Percentiles rank a stretch among this genome's conserved stretches.
phyloP scores from a whole-genome alignment of 2,888 invertebrate species.

The Galerucella pusilla region DNA sequence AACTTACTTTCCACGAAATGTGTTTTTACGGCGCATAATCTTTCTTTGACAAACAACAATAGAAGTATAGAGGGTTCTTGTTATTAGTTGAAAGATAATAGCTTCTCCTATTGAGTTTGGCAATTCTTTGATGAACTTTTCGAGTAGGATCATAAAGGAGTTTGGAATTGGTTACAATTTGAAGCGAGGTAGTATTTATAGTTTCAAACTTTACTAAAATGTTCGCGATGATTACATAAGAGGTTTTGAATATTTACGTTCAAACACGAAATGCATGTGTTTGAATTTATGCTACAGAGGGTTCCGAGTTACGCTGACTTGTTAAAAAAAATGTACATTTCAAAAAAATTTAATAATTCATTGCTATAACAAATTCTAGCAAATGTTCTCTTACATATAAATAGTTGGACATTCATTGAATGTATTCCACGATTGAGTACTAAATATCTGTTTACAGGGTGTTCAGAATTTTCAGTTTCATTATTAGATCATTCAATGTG shows the following conservation, averaged over 20 bases:
- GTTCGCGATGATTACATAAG: not conserved
- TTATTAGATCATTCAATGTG: no score
- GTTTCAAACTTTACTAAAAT: conserved; percentile 8
- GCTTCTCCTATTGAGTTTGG: conserved; percentile 30
- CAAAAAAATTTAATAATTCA: no score
- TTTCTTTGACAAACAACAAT: conserved; percentile 36
- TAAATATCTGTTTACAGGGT: no score
- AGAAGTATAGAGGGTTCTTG: conserved; percentile 31
- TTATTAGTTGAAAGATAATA: conserved; percentile 35
- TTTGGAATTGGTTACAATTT: conserved; percentile 24
- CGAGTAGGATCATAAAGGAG: conserved; percentile 22
- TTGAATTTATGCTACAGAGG: not conserved
- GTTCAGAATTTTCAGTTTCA: no score
- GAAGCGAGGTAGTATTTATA: not conserved
- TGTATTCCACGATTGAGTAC: no score
- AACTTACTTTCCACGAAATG: conserved; percentile 28
- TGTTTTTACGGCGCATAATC: conserved; percentile 31
- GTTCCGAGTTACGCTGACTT: no score
- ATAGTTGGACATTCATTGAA: no score
- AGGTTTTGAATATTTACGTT: not conserved
- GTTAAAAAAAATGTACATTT: no score
- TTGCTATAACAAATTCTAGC: no score
- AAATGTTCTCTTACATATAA: no score
- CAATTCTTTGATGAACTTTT: conserved; percentile 33
- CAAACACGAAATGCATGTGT: not conserved